These are phyloP conservation scores for Helostoma temminkii DNA, from an alignment of 2,797 vertebrate genomes.

Conservation along the genomic window DNA sequence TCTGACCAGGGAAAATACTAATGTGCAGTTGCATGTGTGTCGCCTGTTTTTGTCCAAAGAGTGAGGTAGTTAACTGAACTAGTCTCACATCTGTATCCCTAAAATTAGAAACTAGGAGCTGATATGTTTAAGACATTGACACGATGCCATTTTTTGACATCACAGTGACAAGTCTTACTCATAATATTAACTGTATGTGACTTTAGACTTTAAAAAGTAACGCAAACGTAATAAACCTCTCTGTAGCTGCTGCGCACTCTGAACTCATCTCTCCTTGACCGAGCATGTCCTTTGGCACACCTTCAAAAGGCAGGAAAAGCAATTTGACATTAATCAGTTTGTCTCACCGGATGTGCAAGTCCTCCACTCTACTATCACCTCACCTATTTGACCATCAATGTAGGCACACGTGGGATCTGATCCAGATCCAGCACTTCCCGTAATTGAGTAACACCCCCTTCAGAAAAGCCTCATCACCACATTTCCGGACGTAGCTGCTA, in stretches of 20 bases:
- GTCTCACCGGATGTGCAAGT: constrained; percentile 38
- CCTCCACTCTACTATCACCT: constrained; percentile 37
- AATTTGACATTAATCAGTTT: constrained; percentile 56
- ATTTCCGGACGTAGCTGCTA: constrained; percentile 65
- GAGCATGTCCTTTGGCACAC: constrained; percentile 46
- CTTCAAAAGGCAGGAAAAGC: constrained; percentile 53
- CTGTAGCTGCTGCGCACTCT: background rate
- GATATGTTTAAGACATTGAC: background rate
- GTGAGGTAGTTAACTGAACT: background rate
- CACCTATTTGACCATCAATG: constrained; percentile 46
- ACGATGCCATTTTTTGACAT: background rate
- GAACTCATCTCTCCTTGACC: constrained; percentile 23
- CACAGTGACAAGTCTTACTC: background rate
- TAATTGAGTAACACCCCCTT: constrained; percentile 76
- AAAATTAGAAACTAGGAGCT: background rate
- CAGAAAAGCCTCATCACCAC: constrained; percentile 73
- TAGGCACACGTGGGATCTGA: constrained; percentile 43
- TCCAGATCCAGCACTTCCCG: constrained; percentile 75
- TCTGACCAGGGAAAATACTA: background rate
- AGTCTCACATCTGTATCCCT: background rate
- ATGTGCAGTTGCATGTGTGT: background rate
- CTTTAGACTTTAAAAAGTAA: constrained; percentile 10
- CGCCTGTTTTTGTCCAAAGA: background rate
- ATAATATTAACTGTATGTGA: background rate
- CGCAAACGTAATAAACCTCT: constrained; percentile 15